Base-by-base conservation (phyloP, 2,888 invertebrate genomes). In the Epinotia demarniana region DNA sequence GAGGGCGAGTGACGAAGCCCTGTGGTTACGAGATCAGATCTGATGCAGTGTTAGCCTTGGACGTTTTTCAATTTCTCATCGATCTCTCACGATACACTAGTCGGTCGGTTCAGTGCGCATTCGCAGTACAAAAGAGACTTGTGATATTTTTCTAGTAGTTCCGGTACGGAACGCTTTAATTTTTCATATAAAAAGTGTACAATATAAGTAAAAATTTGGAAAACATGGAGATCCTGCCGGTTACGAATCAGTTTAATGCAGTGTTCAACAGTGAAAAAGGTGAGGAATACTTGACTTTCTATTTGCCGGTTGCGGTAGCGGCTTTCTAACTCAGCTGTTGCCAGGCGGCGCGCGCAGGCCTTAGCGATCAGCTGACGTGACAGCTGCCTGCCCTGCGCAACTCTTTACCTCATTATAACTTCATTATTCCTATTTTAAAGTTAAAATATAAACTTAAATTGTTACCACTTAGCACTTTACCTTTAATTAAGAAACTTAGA, bases 211-310 rank as follows among this genome's bases (percentile, higher is more conserved):
- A 94, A 89, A 89, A 93, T 92, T 92, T 92, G 92, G 92, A 94
- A 86, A 96, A 95, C 90, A 97, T 97, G 97, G 97, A 97, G 95
- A 96, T 97, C 92, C 95, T 97, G 90, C 96, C 96, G 90, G 96
- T 96, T 90, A 96, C 96, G 91, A 97, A 95, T 94, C 96, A 95
- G 93, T 95, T 96, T 92, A 96, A 95, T 91, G 96, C 96, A 89
- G 96, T 96, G 94, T 97, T 97, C 95, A 96, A 95, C 92, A 96
- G 95, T 92, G 95, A 95, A 89, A 96, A 96, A 96, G 96, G 96
- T 96, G 92, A 95, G 95, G 89, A 85, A 80, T 68, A 90, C 92
- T 93, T 93, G 63, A 90, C 93, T 93, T 93, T 93, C 93, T 93
- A 92, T 90, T 88, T 79, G 82, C 80, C 82, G 77, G 66, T 72